phyloP scores from a whole-genome alignment of 2,888 invertebrate species.

The Mimas tiliae region DNA sequence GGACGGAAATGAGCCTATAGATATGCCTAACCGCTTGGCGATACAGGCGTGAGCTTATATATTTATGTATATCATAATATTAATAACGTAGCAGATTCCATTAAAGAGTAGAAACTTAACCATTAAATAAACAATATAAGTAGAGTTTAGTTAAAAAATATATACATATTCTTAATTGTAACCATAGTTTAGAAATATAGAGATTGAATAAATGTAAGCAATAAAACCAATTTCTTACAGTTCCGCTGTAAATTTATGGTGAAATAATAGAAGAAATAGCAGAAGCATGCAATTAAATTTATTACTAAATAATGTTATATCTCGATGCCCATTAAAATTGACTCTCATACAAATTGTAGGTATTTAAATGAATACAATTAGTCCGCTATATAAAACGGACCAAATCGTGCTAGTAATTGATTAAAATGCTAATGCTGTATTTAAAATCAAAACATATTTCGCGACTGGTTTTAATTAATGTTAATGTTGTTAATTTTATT shows the following conservation, averaged over 20 bases:
- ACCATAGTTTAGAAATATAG: neutral
- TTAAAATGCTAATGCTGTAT: neutral
- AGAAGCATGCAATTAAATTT: slow-evolving; percentile 4
- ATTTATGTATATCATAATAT: neutral
- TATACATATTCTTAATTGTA: neutral
- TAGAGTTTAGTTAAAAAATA: too few species aligned
- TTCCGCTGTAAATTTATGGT: neutral
- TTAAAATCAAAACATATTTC: neutral
- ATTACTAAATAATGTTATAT: neutral
- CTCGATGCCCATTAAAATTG: neutral
- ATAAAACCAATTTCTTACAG: neutral
- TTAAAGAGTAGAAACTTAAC: too few species aligned
- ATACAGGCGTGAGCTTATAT: too few species aligned
- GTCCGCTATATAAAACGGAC: too few species aligned
- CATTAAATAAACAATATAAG: neutral
- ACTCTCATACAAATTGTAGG: slow-evolving; percentile 1
- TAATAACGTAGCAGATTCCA: too few species aligned
- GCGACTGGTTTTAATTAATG: neutral
- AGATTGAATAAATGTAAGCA: neutral
- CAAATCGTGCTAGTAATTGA: neutral
- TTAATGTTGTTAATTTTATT: neutral
- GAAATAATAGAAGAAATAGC: neutral
- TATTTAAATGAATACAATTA: neutral
- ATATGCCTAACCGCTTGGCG: too few species aligned
- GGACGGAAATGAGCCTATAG: too few species aligned